Evolutionary conservation across 2,888 invertebrate species (phyloP), one percentile per base, ranked within the genome.

Genomic region (Pandemis heparana): DNA sequence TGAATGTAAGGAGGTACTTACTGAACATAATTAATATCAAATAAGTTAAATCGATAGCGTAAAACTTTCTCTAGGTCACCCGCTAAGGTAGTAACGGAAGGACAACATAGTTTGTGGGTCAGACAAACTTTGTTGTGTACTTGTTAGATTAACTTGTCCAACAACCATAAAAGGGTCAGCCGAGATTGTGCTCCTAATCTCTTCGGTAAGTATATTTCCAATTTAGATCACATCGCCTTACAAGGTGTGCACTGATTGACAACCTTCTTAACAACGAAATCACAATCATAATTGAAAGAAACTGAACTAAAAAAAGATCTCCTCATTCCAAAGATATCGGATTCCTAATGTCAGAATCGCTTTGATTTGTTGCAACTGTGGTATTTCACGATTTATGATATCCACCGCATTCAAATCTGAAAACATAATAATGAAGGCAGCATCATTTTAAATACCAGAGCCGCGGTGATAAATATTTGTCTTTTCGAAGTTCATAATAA

Each of bases 1-100:
- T 56, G 56, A 32, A 53, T 16, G 9, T 53, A 53, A 4, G n/a
- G n/a, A n/a, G 7, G n/a, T 51, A 51, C n/a, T 7, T 53, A 18
- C 9, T 16, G 9, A 53, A 38, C 12, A 64, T 60, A 74, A 48
- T 69, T 64, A 32, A 69, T 60, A 53, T 65, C 60, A 74, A 70
- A 65, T 64, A 63, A 46, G 51, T 69, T 60, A 23, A 10, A 69
- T 65, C 18, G 70, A 61, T 65, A 65, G 18, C 65, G 60, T 53
- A 77, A 71, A 76, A 81, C 83, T 87, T 83, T 87, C 82, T 82
- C 79, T 82, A 77, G 81, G 83, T 83, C 83, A 82, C 77, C 78
- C 81, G 78, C 77, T 79, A 78, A 78, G 76, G 62, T 82, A 76
- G 79, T 85, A 84, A 84, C 85, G 84, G 86, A 84, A 84, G 85